phyloP scores from a whole-genome alignment of 1,140 invertebrate species.

The Trinorchestia longiramus region DNA sequence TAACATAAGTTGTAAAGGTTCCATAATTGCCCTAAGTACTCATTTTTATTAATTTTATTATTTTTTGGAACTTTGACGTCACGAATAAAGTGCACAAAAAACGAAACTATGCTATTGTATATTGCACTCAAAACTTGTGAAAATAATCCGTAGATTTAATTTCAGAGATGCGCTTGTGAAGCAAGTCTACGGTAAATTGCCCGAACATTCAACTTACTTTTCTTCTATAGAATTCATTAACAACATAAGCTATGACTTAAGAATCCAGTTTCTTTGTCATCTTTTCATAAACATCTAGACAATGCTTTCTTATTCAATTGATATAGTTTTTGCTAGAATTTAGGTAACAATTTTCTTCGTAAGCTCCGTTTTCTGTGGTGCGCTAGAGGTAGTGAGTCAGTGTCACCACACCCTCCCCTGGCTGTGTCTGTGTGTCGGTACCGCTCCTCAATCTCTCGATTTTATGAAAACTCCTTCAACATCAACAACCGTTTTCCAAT shows the following conservation, averaged over 20 bases:
- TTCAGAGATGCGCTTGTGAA: background rate
- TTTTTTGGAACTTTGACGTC: too few species aligned
- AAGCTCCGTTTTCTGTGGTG: constrained; percentile 51
- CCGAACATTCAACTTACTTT: constrained; percentile 42
- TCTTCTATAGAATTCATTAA: background rate
- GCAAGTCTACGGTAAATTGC: constrained; percentile 27
- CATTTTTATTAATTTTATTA: too few species aligned
- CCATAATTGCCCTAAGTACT: too few species aligned
- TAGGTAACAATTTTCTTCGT: constrained; percentile 63
- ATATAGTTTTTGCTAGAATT: background rate
- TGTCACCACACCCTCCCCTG: constrained; percentile 31
- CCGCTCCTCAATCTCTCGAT: background rate
- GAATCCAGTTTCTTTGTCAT: background rate
- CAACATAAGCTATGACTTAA: background rate
- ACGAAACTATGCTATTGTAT: background rate
- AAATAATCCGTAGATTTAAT: background rate
- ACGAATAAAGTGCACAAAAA: too few species aligned
- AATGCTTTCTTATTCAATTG: background rate
- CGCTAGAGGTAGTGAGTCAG: background rate
- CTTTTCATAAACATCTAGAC: too few species aligned
- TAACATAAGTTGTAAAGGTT: too few species aligned
- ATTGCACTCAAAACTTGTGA: background rate
- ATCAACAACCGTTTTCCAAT: background rate
- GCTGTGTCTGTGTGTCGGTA: background rate
- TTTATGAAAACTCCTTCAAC: background rate